A percentile compares a stretch with the other conserved stretches of the same genome.
phyloP scores from a whole-genome alignment of 2,888 invertebrate species.

The Oscheius myriophilus region DNA sequence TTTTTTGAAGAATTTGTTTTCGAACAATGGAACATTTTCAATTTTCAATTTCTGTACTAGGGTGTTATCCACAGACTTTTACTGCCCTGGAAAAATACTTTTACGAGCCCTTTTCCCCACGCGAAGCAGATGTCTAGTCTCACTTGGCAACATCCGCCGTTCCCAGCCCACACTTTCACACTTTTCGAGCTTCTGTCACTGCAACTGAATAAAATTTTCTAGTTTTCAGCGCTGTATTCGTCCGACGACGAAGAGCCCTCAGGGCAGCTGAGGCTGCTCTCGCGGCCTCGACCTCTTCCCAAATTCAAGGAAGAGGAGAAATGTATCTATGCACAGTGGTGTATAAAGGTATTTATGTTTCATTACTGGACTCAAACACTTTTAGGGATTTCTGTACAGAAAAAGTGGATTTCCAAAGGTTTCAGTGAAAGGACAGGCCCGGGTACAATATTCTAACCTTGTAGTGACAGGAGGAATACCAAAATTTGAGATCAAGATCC shows the following conservation, averaged over 20 bases:
- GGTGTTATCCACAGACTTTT: background rate
- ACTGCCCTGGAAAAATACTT: slow-evolving; percentile 7
- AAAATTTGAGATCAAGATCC: slow-evolving; percentile 25
- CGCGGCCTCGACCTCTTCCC: slow-evolving; percentile 55
- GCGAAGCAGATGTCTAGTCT: slow-evolving; percentile 11
- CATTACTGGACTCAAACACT: background rate
- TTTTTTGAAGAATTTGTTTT: no score
- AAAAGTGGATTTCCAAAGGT: slow-evolving; percentile 44
- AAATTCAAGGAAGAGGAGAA: slow-evolving; percentile 51
- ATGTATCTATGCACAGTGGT: slow-evolving; percentile 58
- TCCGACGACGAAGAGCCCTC: slow-evolving; percentile 14
- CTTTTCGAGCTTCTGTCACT: background rate
- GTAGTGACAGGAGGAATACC: slow-evolving; percentile 44
- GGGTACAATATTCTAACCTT: slow-evolving; percentile 43
- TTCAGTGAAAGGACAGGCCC: slow-evolving; percentile 41
- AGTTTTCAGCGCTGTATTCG: slow-evolving; percentile 17
- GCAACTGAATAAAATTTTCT: no score
- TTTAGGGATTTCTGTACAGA: slow-evolving; percentile 46
- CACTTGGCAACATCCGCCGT: slow-evolving; percentile 8
- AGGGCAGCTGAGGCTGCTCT: slow-evolving; percentile 48
- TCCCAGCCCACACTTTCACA: background rate
- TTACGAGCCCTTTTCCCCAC: slow-evolving; percentile 6
- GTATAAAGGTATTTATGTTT: slow-evolving; percentile 43
- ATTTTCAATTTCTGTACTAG: no score
- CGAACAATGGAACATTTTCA: no score